Conservation (phyloP, 2,888 invertebrate genomes). For the Thymelicus lineola region DNA sequence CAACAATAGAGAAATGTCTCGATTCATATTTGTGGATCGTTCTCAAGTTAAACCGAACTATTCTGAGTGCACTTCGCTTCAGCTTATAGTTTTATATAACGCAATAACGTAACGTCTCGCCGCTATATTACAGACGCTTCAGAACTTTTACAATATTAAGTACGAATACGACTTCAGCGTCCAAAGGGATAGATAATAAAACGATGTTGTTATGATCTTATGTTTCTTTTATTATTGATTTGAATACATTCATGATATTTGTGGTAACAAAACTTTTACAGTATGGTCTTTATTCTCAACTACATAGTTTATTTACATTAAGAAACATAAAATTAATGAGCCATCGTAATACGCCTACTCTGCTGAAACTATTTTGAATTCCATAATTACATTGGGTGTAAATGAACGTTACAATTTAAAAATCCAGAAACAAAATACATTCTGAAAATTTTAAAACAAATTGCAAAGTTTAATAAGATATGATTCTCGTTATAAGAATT, state of each 20-base stretch:
- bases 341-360: too few species aligned
- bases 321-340: too few species aligned
- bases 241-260: not conserved
- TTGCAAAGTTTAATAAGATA: too few species aligned
- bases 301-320: too few species aligned
- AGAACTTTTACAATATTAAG: conserved; percentile 56
- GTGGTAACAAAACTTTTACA: too few species aligned
- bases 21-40: conserved; percentile 53
- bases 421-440: too few species aligned
- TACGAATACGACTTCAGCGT: conserved; percentile 37
- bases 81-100: conserved; percentile 69
- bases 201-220: conserved; percentile 19
- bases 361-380: too few species aligned
- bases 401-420: too few species aligned
- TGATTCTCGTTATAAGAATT: too few species aligned
- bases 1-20: conserved; percentile 42
- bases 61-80: conserved; percentile 58
- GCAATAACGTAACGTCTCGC: conserved; percentile 65
- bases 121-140: conserved; percentile 59
- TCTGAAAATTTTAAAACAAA: too few species aligned
- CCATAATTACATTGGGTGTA: too few species aligned
- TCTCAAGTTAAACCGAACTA: conserved; percentile 62
- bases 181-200: conserved; percentile 40
- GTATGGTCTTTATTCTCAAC: too few species aligned
- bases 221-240: conserved; percentile 10